Evolutionary conservation across 2,113 vertebrate genomes (phyloP).

Genomic region (Scytalopus superciliaris): DNA sequence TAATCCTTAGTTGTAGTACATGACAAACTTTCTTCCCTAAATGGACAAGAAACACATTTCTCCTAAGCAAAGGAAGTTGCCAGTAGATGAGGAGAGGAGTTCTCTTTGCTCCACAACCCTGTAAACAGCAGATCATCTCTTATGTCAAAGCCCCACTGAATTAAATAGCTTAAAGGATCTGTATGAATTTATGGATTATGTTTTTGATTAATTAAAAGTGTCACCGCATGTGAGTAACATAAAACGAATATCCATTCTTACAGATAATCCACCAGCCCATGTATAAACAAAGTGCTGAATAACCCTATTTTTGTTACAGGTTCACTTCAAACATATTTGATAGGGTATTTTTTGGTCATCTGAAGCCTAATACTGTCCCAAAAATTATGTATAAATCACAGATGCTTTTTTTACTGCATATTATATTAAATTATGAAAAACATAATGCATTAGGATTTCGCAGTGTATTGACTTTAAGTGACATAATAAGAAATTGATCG

Average conservation of each 20-base stretch:
- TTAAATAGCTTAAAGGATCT: not conserved
- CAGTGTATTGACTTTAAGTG: not conserved
- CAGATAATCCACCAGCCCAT: not conserved
- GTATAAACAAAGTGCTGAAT: not conserved
- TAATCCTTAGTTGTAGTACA: not conserved
- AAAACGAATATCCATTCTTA: not conserved
- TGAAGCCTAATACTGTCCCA: not conserved
- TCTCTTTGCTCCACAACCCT: not conserved
- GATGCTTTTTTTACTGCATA: not conserved
- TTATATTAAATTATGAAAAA: not conserved
- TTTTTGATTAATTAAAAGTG: not conserved
- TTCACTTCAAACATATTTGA: not conserved
- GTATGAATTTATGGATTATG: not conserved
- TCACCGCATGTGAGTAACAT: not conserved
- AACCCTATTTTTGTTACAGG: not conserved
- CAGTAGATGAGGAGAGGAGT: not conserved
- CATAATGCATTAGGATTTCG: not conserved
- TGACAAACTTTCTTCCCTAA: not conserved
- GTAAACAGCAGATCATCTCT: not conserved
- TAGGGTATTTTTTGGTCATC: not conserved
- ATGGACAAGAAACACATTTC: not conserved
- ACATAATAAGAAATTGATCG: not conserved
- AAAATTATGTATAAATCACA: not conserved
- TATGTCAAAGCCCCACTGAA: not conserved
- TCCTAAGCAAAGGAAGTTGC: not conserved